A percentile compares a stretch with the other conserved stretches of the same genome.
phyloP scores from a whole-genome alignment of 2,888 invertebrate genomes.

The Drosophila neonasuta region DNA sequence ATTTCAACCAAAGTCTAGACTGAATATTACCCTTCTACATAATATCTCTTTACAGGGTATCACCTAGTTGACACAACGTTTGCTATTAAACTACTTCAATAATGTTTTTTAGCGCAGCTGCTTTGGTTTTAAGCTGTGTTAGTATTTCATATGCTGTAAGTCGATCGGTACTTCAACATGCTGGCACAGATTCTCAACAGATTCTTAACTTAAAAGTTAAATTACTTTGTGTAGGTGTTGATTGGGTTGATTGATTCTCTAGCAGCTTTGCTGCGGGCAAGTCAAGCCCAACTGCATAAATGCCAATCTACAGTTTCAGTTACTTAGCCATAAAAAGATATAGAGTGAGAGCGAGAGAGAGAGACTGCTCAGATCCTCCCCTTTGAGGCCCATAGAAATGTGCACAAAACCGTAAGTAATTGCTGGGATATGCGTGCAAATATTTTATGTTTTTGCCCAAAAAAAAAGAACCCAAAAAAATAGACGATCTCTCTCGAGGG shows the following conservation, averaged over 20 bases:
- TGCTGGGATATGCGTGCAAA: constrained; percentile 79
- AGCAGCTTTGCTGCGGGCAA: constrained; percentile 39
- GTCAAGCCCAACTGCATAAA: constrained; percentile 36
- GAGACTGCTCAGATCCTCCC: constrained; percentile 12
- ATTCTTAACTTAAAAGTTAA: constrained; percentile 8
- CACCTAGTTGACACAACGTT: neutral
- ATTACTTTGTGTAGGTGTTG: constrained; percentile 60
- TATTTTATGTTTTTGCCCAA: constrained; percentile 76
- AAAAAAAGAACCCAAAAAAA: constrained; percentile 40
- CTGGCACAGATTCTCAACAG: constrained; percentile 12
- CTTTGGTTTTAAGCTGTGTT: constrained; percentile 37
- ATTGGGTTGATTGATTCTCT: constrained; percentile 43
- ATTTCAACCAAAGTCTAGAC: no score
- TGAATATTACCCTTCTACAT: no score
- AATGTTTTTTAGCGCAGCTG: constrained; percentile 56
- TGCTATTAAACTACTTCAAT: neutral
- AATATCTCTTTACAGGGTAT: constrained; percentile 27
- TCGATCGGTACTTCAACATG: constrained; percentile 59
- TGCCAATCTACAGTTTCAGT: constrained; percentile 34
- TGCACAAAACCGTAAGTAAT: constrained; percentile 79
- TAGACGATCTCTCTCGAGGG: constrained; percentile 33
- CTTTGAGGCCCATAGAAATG: constrained; percentile 39
- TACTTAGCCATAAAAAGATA: neutral
- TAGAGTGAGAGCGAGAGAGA: neutral
- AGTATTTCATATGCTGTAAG: constrained; percentile 43